Conservation (phyloP, 2,113 vertebrate species). For the Istiophorus platypterus region DNA sequence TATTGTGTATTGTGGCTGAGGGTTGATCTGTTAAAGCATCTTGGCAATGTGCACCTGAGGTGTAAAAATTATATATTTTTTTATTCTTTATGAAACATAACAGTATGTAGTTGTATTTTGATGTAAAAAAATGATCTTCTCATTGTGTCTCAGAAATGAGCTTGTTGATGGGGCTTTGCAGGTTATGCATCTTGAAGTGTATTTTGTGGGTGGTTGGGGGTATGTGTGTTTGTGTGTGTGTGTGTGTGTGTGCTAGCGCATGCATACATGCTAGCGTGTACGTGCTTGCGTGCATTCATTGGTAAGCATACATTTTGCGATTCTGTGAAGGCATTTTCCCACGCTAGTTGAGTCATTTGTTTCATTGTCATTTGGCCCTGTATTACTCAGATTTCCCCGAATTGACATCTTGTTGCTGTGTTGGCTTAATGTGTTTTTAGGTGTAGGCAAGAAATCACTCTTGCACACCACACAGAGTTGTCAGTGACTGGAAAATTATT, state of each 20-base stretch:
- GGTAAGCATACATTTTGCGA: constrained; percentile 16
- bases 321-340: constrained; percentile 43
- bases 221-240: constrained; percentile 16
- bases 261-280: too few relatives aligned
- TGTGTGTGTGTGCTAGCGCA: not conserved
- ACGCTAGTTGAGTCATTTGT: constrained; percentile 27
- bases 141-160: not conserved
- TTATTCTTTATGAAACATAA: not conserved
- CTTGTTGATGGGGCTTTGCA: constrained; percentile 15
- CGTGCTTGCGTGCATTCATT: not conserved
- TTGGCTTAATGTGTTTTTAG: constrained; percentile 33
- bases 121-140: not conserved
- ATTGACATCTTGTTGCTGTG: constrained; percentile 14
- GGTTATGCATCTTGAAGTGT: constrained; percentile 2
- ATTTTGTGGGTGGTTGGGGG: too few relatives aligned
- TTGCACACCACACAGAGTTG: constrained; percentile 10
- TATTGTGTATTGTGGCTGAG: not conserved
- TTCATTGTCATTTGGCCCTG: constrained; percentile 34
- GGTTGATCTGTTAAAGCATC: constrained; percentile 4
- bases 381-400: constrained; percentile 22
- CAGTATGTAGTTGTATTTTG: constrained; percentile 8
- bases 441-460: constrained; percentile 23
- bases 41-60: not conserved
- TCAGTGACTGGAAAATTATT: not conserved
- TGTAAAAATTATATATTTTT: not conserved